These are phyloP conservation scores for Myrmophylax atrothorax DNA, from an alignment of 2,113 vertebrate genomes.

Conservation along the genomic window DNA sequence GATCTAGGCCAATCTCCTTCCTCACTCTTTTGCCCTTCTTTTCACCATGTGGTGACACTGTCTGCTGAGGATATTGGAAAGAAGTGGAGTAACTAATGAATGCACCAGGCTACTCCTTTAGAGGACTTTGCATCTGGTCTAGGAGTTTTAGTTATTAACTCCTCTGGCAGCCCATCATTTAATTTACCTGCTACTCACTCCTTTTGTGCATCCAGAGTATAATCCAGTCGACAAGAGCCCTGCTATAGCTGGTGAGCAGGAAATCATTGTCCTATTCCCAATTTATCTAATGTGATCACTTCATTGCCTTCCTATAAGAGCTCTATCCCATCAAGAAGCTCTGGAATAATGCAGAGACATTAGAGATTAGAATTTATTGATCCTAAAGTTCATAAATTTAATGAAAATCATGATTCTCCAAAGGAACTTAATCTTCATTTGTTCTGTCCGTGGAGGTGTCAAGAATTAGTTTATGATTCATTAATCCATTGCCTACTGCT, in stretches of 20 bases:
- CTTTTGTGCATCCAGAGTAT: not conserved
- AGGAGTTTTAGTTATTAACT: constrained; percentile 49
- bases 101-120: not conserved
- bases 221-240: not conserved
- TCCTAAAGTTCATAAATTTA: constrained; percentile 59
- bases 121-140: not conserved
- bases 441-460: constrained; percentile 1
- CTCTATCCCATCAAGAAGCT: constrained; percentile 42
- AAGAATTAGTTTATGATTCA: constrained; percentile 21
- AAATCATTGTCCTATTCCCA: constrained; percentile 44
- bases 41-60: not conserved
- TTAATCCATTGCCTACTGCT: constrained; percentile 14
- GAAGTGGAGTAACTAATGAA: constrained; percentile 37
- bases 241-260: not conserved
- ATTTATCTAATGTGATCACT: constrained; percentile 55
- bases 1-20: not conserved
- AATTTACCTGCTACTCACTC: constrained; percentile 27
- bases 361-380: constrained; percentile 68
- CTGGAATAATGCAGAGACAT: constrained; percentile 42
- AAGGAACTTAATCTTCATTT: constrained; percentile 36
- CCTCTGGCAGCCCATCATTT: constrained; percentile 25
- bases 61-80: constrained; percentile 29
- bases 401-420: constrained; percentile 45
- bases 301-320: constrained; percentile 14
- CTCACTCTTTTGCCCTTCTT: constrained; percentile 9